Evolutionary conservation across 1,140 invertebrate genomes (phyloP), one percentile per base, ranked within the genome.

Genomic region (Nylanderia fulva): DNA sequence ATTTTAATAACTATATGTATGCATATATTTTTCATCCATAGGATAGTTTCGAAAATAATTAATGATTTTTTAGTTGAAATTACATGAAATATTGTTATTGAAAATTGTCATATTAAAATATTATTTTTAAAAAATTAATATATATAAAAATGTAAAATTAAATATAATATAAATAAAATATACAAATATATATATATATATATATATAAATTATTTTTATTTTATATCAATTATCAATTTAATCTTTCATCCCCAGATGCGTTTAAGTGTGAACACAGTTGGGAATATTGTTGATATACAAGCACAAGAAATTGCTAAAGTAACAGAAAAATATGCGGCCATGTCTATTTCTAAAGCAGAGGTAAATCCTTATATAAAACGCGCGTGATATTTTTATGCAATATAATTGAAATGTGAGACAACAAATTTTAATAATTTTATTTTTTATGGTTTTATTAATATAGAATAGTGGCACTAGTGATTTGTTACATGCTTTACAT

Each of bases 311-410:
- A 95, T 96, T 24, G 93, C 94, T 42, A 94, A 95, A 63, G 92
- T 96, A 45, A 92, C 94, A 2, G 95, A 96, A 90, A 95, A 96
- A 89, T 96, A 96, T 92, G 93, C 94, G 27, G 80, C 84, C 1
- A 71, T 92, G 61, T 90, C 90, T 8, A 84, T 39, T 21, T 86
- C 79, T 45, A 88, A 91, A 63, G 56, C 24, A 13, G 79, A 92
- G 88, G 94, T 94, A 91, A 86, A 88, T 87, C 39, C 21, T 21
- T 48, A 1, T 56, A 42, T 56, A 29, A 5, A 80, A 56, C 18
- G 2, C 39, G 0, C 15, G 15, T 18, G 13, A 54, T 45, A 48
- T 52, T 52, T 66, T 56, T 69, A 9, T 36, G 1, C 36, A 0
- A 29, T 36, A 66, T 21, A 9, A 66, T 39, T 36, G 1, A 64